These are phyloP conservation scores for Ptilodon capucinus DNA, from an alignment of 2,888 invertebrate genomes.

Conservation along the genomic window DNA sequence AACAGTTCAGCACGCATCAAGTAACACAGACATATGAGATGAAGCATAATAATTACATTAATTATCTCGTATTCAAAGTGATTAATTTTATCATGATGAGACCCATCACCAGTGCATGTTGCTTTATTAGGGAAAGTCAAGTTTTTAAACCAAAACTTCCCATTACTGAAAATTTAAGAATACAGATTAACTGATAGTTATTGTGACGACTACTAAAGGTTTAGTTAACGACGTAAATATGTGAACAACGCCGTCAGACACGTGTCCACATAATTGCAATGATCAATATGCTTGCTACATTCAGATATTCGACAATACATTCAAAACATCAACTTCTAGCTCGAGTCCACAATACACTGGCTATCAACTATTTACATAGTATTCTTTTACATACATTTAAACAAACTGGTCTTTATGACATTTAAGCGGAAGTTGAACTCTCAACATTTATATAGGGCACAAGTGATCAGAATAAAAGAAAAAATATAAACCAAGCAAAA, in stretches of 20 bases:
- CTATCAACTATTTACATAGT: slow-evolving; percentile 44
- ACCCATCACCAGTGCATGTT: slow-evolving; percentile 8
- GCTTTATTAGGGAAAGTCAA: neutral
- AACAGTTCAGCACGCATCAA: slow-evolving; percentile 58
- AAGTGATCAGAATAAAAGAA: slow-evolving; percentile 15
- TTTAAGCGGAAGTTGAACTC: slow-evolving; percentile 15
- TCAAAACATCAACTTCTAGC: slow-evolving; percentile 31
- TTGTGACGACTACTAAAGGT: no score
- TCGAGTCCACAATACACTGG: slow-evolving; percentile 30
- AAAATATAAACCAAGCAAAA: slow-evolving; percentile 35
- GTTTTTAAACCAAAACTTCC: neutral
- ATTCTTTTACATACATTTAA: slow-evolving; percentile 35
- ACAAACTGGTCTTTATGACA: slow-evolving; percentile 23
- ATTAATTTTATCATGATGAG: slow-evolving; percentile 14
- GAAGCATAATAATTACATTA: slow-evolving; percentile 29
- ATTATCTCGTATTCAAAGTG: slow-evolving; percentile 18
- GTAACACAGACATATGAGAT: slow-evolving; percentile 54
- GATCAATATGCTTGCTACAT: slow-evolving; percentile 13
- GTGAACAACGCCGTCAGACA: slow-evolving; percentile 1
- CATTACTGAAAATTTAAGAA: neutral
- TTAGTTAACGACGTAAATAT: neutral
- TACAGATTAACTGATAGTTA: no score
- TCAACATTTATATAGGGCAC: slow-evolving; percentile 1
- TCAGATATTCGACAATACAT: slow-evolving; percentile 35
- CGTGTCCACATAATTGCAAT: slow-evolving; percentile 6